Conservation (phyloP, 2,888 invertebrate species). For the Achlya flavicornis region DNA sequence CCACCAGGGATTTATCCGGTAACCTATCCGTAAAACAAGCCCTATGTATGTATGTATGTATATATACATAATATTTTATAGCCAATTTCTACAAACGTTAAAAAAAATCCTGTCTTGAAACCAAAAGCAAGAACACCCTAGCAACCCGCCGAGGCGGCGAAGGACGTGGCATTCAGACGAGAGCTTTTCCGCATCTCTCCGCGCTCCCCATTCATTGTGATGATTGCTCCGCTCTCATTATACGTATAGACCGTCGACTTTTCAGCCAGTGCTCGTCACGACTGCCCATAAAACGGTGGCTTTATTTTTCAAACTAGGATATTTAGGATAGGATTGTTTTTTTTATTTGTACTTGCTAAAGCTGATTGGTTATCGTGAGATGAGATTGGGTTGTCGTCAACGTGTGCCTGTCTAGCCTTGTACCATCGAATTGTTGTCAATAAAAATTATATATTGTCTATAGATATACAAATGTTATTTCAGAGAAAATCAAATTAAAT, state of each 20-base stretch:
- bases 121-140: slow-evolving; percentile 19
- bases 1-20: no score
- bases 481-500: no score
- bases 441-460: no score
- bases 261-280: slow-evolving; percentile 16
- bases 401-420: no score
- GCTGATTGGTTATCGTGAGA: neutral
- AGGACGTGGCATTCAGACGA: slow-evolving; percentile 63
- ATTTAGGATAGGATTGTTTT: neutral
- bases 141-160: slow-evolving; percentile 25
- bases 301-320: slow-evolving; percentile 3
- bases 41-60: no score
- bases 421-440: no score
- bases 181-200: slow-evolving; percentile 50
- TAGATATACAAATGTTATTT: no score
- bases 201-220: slow-evolving; percentile 75
- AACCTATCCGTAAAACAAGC: no score
- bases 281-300: slow-evolving; percentile 14
- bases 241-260: slow-evolving; percentile 39
- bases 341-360: neutral
- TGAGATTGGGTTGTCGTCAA: no score
- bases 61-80: no score
- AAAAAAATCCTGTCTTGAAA: neutral
- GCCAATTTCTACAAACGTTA: no score
- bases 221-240: slow-evolving; percentile 77